Conservation (phyloP, 2,888 invertebrate species). For the Drosophila melanocephala region DNA sequence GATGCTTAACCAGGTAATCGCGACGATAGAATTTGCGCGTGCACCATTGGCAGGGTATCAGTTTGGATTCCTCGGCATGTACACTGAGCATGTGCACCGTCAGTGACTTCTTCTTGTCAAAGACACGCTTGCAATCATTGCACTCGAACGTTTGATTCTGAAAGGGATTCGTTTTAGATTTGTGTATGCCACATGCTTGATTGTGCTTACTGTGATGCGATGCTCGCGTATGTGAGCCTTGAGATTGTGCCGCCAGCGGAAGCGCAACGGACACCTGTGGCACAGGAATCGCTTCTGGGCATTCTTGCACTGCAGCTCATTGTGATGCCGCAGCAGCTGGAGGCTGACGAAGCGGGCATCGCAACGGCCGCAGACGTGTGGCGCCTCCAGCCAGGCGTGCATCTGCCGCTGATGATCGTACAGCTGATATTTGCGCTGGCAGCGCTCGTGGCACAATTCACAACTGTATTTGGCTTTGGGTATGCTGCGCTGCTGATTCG, state of each 20-base stretch:
- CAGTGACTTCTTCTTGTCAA: constrained; percentile 80
- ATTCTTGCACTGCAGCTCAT: constrained; percentile 85
- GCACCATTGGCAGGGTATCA: constrained; percentile 82
- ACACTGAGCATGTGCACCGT: constrained; percentile 76
- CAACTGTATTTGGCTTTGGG: constrained; percentile 72
- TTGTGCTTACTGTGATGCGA: constrained; percentile 38
- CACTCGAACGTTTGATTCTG: constrained; percentile 70
- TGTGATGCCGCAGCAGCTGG: constrained; percentile 86
- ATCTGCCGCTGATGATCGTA: constrained; percentile 79
- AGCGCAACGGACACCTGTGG: constrained; percentile 81
- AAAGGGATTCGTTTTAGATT: neutral
- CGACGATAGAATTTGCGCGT: constrained; percentile 81
- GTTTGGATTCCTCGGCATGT: constrained; percentile 73
- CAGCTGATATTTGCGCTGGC: constrained; percentile 82
- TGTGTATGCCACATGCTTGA: neutral
- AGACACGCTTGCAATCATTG: constrained; percentile 68
- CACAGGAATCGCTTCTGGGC: constrained; percentile 81
- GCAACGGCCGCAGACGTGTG: constrained; percentile 87
- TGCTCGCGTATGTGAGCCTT: constrained; percentile 76
- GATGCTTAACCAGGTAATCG: constrained; percentile 80
- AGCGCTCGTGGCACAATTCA: constrained; percentile 76
- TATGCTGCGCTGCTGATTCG: constrained; percentile 17
- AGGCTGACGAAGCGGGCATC: constrained; percentile 86
- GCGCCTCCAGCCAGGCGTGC: constrained; percentile 86
- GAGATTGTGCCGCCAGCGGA: constrained; percentile 84